Evolutionary conservation across 2,113 vertebrate genomes (phyloP), one percentile per base, ranked within the genome.

Genomic region (Gnathonemus echidnorhynchus): DNA sequence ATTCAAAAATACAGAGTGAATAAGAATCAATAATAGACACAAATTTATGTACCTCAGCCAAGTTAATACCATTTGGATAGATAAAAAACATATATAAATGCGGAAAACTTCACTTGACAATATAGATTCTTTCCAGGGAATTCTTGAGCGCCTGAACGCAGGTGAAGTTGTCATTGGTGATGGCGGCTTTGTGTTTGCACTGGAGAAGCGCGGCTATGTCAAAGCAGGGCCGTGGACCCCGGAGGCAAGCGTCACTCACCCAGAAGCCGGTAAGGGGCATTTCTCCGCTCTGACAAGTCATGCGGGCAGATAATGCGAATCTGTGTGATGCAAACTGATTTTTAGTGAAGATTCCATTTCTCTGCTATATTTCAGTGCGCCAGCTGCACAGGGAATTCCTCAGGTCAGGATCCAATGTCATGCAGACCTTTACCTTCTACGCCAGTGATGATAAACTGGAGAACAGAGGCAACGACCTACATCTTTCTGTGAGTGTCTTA

Each of bases 171-270:
- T 97, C 87, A 96, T 97, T 5, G 97, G 97, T 92, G 97, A 97
- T 87, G 97, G 97, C 50, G 97, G 97, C 17, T 97, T 97, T 94
- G 97, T 97, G 90, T 94, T 97, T 91, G 95, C 96, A 1, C 95
- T 97, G 92, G 97, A 97, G 92, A 97, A 97, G 92, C 95, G 98
- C n/a, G 98, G 98, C 15, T 99, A 98, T 0, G 98, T 99, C 3
- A 99, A 98, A 92, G 98, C 98, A 1, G 98, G 98, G 0, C 98
- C 98, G 11, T 99, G 98, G 98, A 99, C 98, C 17, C 98, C 98
- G 2, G 98, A 99, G 93, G 98, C 98, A 27, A 94, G 97, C 0
- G 96, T 97, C 13, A 98, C 99, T 92, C 93, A 99, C 90, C 98
- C 98, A 0, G 98, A 99, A 93, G 97, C 98, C 85, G 98, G 98